These are phyloP conservation scores for Tipula lateralis DNA, from an alignment of 2,888 invertebrate genomes.

Conservation along the genomic window DNA sequence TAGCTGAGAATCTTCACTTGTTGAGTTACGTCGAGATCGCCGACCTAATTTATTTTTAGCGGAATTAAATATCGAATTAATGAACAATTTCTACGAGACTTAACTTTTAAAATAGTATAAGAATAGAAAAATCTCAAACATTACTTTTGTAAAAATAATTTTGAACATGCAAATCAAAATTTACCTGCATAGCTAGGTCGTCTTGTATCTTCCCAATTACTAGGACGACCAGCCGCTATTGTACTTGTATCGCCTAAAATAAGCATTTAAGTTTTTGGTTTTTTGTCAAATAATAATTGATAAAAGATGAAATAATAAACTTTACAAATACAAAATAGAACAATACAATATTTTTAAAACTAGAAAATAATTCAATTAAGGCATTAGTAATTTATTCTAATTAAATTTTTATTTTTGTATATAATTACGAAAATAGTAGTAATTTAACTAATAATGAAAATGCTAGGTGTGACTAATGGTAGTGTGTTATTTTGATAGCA, in stretches of 20 bases:
- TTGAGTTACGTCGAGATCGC: slow-evolving; percentile 76
- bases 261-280: slow-evolving; percentile 25
- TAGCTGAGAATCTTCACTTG: slow-evolving; percentile 80
- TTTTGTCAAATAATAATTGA: slow-evolving; percentile 26
- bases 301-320: slow-evolving; percentile 33
- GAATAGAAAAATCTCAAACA: slow-evolving; percentile 25
- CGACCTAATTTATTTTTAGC: slow-evolving; percentile 56
- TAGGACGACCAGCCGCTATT: slow-evolving; percentile 76
- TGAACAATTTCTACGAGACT: background rate
- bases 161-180: slow-evolving; percentile 20
- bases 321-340: slow-evolving; percentile 32
- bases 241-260: slow-evolving; percentile 44
- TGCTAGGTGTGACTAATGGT: background rate
- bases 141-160: slow-evolving; percentile 19
- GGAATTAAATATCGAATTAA: slow-evolving; percentile 27
- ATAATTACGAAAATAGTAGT: background rate
- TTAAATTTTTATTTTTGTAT: background rate
- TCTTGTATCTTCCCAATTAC: slow-evolving; percentile 73
- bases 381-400: slow-evolving; percentile 24
- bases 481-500: background rate
- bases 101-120: background rate
- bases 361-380: background rate
- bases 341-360: slow-evolving; percentile 20
- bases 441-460: background rate
- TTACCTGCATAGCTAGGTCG: slow-evolving; percentile 69